Percentiles rank a stretch among this genome's conserved stretches.
These are phyloP conservation scores for Lasioglossum marginatum DNA, from an alignment of 2,888 invertebrate species.

Conservation along the genomic window DNA sequence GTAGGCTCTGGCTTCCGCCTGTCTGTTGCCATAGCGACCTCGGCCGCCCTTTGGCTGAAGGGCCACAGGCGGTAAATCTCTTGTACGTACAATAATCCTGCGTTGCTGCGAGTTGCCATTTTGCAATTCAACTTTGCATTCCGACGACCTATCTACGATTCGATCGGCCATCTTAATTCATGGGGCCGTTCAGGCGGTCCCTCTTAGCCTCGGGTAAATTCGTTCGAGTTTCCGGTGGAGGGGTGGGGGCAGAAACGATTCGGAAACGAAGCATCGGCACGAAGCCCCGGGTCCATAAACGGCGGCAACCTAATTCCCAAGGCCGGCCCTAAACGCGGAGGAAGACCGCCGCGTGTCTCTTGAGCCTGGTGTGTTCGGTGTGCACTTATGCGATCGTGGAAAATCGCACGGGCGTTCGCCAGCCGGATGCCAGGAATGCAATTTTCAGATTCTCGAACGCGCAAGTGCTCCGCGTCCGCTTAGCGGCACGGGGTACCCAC, in stretches of 20 bases:
- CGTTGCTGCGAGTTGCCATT: constrained; percentile 74
- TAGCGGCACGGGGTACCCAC: constrained; percentile 24
- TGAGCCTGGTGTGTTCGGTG: constrained; percentile 11
- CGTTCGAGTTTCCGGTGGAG: constrained; percentile 50
- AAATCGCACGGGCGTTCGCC: constrained; percentile 44
- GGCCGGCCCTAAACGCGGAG: constrained; percentile 43
- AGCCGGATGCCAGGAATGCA: constrained; percentile 77
- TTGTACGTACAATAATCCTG: constrained; percentile 82
- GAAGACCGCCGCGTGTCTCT: constrained; percentile 3
- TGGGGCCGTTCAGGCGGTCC: constrained; percentile 19
- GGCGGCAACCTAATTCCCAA: constrained; percentile 66
- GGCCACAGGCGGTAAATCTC: constrained; percentile 81
- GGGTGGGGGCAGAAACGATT: constrained; percentile 55
- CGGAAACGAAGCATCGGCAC: constrained; percentile 63
- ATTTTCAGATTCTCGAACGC: constrained; percentile 80
- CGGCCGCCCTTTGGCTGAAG: constrained; percentile 77
- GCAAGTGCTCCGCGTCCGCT: constrained; percentile 55
- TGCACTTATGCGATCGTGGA: constrained; percentile 49
- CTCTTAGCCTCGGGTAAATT: constrained; percentile 36
- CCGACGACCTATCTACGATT: constrained; percentile 10
- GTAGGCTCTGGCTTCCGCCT: constrained; percentile 78
- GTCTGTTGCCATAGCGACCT: constrained; percentile 82
- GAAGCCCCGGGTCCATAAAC: constrained; percentile 31
- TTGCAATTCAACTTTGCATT: constrained; percentile 73
- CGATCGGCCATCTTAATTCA: constrained; percentile 13